A percentile compares a stretch with the other conserved stretches of the same genome.
Evolutionary conservation across 2,888 invertebrate species (phyloP).

Genomic region (Unio pictorum): DNA sequence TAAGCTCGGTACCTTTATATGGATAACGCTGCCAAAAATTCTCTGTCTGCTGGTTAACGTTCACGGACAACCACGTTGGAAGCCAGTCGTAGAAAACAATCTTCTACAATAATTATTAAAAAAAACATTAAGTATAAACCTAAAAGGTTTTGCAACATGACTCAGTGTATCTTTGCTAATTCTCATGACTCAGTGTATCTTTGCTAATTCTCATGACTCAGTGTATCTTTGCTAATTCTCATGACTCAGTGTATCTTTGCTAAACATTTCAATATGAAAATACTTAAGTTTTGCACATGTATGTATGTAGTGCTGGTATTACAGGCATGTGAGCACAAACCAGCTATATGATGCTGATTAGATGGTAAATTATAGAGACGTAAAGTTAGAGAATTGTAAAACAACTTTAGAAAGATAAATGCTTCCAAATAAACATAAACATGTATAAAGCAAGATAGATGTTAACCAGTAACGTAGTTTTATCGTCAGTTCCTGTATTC

Average conservation of each 20-base stretch:
- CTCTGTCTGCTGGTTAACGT: constrained; percentile 63
- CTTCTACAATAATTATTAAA: constrained; percentile 79
- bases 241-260: neutral
- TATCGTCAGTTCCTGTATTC: no score
- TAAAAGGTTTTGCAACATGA: neutral
- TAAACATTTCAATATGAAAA: neutral
- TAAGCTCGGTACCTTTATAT: constrained; percentile 72
- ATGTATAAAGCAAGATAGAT: no score
- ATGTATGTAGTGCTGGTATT: no score
- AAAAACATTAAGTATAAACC: neutral
- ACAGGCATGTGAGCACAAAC: no score
- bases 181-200: neutral
- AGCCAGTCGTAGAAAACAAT: constrained; percentile 96
- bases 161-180: neutral
- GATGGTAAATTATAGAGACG: no score
- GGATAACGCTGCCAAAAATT: constrained; percentile 18
- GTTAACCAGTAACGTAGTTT: no score
- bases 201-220: neutral
- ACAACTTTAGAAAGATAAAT: no score
- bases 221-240: neutral
- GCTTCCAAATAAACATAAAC: no score
- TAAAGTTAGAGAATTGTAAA: no score
- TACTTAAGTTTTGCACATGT: no score
- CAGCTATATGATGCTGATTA: no score
- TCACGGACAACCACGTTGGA: constrained; percentile 82